phyloP scores from a whole-genome alignment of 2,113 vertebrate species.

The Cinclus mexicanus region DNA sequence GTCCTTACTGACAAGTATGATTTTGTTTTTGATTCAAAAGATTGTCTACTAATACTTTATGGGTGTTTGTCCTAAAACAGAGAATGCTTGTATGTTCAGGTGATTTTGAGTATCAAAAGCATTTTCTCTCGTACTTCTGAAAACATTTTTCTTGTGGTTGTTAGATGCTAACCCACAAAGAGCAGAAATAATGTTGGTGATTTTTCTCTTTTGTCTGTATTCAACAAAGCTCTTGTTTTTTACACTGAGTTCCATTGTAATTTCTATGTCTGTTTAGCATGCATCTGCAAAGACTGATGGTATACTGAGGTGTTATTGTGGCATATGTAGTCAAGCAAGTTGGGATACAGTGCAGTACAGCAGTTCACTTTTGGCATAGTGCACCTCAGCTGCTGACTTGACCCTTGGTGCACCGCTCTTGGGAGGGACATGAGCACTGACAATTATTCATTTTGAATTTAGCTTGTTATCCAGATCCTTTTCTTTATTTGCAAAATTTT shows the following conservation, averaged over 20 bases:
- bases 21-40: slow-evolving; percentile 58
- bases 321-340: neutral
- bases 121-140: neutral
- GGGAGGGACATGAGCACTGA: neutral
- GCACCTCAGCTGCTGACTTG: neutral
- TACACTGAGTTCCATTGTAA: neutral
- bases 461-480: neutral
- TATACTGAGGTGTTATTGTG: neutral
- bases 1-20: slow-evolving; percentile 9
- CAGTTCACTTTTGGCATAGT: neutral
- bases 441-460: neutral
- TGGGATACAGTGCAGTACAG: neutral
- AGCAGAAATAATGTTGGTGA: neutral
- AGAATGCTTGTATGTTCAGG: neutral
- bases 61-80: slow-evolving; percentile 48
- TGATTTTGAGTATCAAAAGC: neutral
- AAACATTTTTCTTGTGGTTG: fast-evolving
- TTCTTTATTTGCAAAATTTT: neutral
- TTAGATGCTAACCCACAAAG: neutral
- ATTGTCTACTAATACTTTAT: slow-evolving; percentile 15
- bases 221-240: neutral
- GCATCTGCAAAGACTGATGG: neutral
- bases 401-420: neutral
- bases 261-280: neutral
- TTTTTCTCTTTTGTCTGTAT: neutral